Evolutionary conservation across 2,888 invertebrate species (phyloP), one percentile per base, ranked within the genome.

Genomic region (Eristalis arbustorum): DNA sequence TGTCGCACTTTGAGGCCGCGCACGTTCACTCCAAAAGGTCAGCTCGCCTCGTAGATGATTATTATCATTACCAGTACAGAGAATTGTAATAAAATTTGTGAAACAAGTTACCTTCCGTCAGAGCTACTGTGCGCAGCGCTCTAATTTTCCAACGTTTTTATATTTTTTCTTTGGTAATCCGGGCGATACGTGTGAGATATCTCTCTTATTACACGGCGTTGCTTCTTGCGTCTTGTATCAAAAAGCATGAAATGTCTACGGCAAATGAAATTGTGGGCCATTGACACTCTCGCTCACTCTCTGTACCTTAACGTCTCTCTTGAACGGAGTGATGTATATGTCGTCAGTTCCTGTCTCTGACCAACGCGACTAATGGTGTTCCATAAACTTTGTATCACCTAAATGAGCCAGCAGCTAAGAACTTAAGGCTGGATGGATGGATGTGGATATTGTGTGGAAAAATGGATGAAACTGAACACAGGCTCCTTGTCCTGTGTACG

Each of bases 1-100:
- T 88, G 88, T 88, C 88, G 80, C 76, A 88, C 84, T 88, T 84
- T 88, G 72, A 88, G 84, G 88, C 84, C 83, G 84, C 88, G 88
- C 88, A 88, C 88, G 88, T 88, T 84, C 76, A 84, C 64, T 88
- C 37, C 62, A 76, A 88, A 79, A 88, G 88, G 88, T 88, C 88
- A 87, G 75, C 74, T 74, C 56, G 72, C 61, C 77, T 77, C 64
- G 62, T 75, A 57, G 67, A 63, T 81, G 73, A 85, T 85, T 25
- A 66, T 40, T 73, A 74, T 78, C 87, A 75, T 72, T 69, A 76
- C 72, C 79, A 83, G 78, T 87, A 84, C 88, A 84, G 76, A 73
- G 84, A 88, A 88, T 84, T 76, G 88, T 84, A 83, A 88, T 88
- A 88, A 88, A 87, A 73, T 84, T 84, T 80, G 88, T 88, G 88